Conservation (phyloP, 2,113 vertebrate species). For the Delphinus delphis region DNA sequence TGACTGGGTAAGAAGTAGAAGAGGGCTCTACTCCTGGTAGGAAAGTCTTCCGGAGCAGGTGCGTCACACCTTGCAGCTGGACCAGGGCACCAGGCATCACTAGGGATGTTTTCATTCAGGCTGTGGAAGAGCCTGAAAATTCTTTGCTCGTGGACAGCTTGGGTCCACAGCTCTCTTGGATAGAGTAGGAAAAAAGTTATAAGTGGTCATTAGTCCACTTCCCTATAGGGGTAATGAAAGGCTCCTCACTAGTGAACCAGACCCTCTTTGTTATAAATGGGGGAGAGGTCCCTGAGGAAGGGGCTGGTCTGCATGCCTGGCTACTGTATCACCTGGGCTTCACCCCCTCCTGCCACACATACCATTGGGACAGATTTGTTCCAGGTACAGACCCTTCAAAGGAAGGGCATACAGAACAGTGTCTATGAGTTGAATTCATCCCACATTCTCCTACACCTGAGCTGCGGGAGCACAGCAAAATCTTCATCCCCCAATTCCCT, state of each 20-base stretch:
- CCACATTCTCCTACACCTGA: background rate
- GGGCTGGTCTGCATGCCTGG: background rate
- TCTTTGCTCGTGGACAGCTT: background rate
- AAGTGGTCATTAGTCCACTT: background rate
- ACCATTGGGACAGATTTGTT: background rate
- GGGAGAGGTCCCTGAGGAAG: background rate
- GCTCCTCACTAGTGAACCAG: background rate
- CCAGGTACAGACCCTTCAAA: background rate
- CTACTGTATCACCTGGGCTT: background rate
- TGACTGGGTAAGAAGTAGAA: background rate
- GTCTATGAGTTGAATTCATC: background rate
- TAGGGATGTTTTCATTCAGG: background rate
- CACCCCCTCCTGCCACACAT: background rate
- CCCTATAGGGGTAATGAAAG: background rate
- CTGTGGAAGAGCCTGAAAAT: background rate
- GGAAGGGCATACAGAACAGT: background rate
- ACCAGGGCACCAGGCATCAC: background rate
- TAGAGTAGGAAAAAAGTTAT: background rate
- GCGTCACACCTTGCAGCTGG: background rate
- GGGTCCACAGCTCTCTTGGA: background rate
- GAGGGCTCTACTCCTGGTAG: background rate
- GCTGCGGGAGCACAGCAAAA: background rate
- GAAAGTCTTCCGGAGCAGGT: background rate
- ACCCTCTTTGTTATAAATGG: background rate
- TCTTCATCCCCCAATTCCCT: background rate